Conservation (phyloP, 2,797 vertebrate species). For the Hafferia zeledoni region DNA sequence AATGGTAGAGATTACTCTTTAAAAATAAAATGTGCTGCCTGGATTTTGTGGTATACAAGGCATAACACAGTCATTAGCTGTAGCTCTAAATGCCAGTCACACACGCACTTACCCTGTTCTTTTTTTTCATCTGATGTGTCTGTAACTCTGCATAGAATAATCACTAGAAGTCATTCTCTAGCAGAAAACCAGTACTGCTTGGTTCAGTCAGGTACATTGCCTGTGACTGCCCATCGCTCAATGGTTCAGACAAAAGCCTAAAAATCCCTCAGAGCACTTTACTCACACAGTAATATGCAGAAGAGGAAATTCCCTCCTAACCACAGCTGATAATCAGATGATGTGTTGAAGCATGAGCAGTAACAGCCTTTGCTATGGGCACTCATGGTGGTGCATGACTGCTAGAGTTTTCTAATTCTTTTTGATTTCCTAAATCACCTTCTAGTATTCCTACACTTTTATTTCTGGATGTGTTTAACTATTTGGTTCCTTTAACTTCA, state of each 20-base stretch:
- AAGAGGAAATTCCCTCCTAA: slow-evolving; percentile 1
- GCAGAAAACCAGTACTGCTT: not conserved
- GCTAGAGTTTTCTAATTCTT: not conserved
- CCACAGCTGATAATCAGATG: not conserved
- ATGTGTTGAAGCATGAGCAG: not conserved
- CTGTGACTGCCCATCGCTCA: not conserved
- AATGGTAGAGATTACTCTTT: not conserved
- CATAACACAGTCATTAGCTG: not conserved
- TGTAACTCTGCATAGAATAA: not conserved
- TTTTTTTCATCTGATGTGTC: not conserved
- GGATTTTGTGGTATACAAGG: not conserved
- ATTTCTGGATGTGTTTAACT: not conserved
- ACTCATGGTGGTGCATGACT: not conserved
- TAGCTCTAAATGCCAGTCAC: slow-evolving; percentile 12
- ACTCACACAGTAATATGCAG: not conserved
- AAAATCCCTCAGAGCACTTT: slow-evolving; percentile 12
- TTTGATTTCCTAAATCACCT: not conserved
- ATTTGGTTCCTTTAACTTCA: not conserved
- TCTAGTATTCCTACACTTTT: not conserved
- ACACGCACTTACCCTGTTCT: not conserved
- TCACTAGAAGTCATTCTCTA: not conserved
- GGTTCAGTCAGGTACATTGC: not conserved
- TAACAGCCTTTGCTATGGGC: not conserved
- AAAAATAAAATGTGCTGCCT: not conserved
- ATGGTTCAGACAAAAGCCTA: not conserved